Evolutionary conservation across 1,140 invertebrate genomes (phyloP).

Genomic region (Zaprionus gabonicus): DNA sequence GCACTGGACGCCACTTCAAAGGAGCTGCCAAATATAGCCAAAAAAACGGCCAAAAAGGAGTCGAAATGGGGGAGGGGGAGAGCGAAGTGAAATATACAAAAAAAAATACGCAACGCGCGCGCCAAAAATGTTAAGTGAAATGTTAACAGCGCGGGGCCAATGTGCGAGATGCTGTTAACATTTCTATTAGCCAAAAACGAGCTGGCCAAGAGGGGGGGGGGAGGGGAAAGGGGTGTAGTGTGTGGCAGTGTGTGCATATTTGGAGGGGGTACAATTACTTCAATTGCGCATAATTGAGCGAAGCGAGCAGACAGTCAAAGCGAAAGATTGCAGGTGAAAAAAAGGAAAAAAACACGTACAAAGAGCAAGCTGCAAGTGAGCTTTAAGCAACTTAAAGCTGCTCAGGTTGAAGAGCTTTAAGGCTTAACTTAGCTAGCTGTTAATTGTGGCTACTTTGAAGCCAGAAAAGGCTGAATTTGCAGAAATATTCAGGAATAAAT

Average conservation of each 20-base stretch:
- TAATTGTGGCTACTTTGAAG: neutral
- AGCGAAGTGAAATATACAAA: too few species aligned
- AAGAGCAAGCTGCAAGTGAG: neutral
- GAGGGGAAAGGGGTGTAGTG: neutral
- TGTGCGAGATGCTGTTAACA: conserved; percentile 53
- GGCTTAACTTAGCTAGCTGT: neutral
- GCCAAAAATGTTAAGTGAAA: conserved; percentile 80
- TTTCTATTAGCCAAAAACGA: conserved; percentile 59
- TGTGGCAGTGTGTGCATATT: neutral
- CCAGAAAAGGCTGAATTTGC: neutral
- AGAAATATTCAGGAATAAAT: too few species aligned
- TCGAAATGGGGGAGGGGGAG: neutral
- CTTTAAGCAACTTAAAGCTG: neutral
- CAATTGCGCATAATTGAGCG: conserved; percentile 28
- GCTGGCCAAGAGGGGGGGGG: neutral
- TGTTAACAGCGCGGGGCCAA: conserved; percentile 60
- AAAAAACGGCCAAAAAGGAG: conserved; percentile 12
- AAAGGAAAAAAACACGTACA: neutral
- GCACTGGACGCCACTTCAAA: conserved; percentile 71
- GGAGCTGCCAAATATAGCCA: conserved; percentile 51
- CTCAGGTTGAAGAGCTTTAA: too few species aligned
- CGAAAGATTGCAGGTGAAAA: neutral
- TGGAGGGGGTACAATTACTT: conserved; percentile 20
- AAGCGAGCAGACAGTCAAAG: neutral
- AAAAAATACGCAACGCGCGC: conserved; percentile 45